Conservation (phyloP, 2,797 vertebrate species). For the Eulemur albifrons region DNA sequence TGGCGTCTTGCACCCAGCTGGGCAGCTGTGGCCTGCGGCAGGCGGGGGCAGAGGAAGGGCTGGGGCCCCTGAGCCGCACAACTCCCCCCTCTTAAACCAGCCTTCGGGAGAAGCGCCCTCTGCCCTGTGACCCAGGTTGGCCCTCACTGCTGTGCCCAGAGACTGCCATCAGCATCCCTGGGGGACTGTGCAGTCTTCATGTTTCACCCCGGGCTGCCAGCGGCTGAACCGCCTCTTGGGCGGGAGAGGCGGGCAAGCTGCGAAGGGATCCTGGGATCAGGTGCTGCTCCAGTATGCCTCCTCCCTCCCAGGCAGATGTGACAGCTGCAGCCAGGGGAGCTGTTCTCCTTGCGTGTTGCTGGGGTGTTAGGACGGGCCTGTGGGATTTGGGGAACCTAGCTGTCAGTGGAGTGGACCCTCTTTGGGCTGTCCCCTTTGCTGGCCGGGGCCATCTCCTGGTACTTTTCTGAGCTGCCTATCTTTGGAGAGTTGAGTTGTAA, state of each 20-base stretch:
- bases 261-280: slow-evolving; percentile 73
- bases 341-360: slow-evolving; percentile 7
- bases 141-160: slow-evolving; percentile 52
- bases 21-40: slow-evolving; percentile 27
- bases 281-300: slow-evolving; percentile 63
- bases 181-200: slow-evolving; percentile 62
- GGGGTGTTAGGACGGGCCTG: slow-evolving; percentile 19
- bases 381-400: slow-evolving; percentile 56
- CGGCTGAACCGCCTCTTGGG: slow-evolving; percentile 52
- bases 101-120: not conserved
- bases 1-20: slow-evolving; percentile 70
- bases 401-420: slow-evolving; percentile 3
- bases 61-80: not conserved
- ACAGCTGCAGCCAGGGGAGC: slow-evolving; percentile 66
- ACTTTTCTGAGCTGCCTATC: not conserved
- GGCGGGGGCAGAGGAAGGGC: not conserved
- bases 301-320: slow-evolving; percentile 71
- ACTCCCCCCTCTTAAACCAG: not conserved
- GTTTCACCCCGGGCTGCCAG: slow-evolving; percentile 72
- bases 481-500: not conserved
- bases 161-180: slow-evolving; percentile 67
- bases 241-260: slow-evolving; percentile 35
- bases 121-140: slow-evolving; percentile 66
- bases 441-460: not conserved
- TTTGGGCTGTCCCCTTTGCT: not conserved